Percentiles rank a stretch among this genome's conserved stretches.
Conservation (phyloP, 2,113 vertebrate genomes). For the Ochotona curzoniae region DNA sequence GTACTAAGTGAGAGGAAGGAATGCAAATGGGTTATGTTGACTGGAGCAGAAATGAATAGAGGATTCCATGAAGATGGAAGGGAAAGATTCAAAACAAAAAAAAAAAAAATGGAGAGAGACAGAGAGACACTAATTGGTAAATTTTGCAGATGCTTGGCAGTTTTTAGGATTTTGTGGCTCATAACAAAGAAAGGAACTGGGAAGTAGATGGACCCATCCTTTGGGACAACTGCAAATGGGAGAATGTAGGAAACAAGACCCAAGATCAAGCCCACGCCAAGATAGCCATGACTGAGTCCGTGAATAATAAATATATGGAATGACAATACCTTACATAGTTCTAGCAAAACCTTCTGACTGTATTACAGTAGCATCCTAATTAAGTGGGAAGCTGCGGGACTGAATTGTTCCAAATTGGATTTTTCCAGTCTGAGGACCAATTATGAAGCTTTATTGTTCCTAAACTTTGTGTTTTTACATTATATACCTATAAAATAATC, state of each 20-base stretch:
- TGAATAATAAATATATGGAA: not conserved
- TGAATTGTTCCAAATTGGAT: not conserved
- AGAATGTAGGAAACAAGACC: not conserved
- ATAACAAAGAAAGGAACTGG: not conserved
- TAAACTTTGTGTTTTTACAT: not conserved
- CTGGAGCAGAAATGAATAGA: not conserved
- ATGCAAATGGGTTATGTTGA: not conserved
- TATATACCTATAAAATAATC: not conserved
- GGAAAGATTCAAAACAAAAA: not conserved
- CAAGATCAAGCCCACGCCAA: not conserved
- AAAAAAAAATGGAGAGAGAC: not conserved
- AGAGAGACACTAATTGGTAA: not conserved
- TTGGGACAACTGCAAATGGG: not conserved
- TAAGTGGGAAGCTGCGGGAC: not conserved
- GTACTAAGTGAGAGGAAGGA: not conserved
- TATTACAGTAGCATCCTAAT: not conserved
- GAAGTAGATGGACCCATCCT: not conserved
- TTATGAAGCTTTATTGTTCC: conserved; percentile 26
- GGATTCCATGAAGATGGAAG: not conserved
- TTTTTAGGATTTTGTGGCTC: not conserved
- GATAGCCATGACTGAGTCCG: not conserved
- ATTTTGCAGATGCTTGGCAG: not conserved
- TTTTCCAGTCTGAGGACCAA: conserved; percentile 49
- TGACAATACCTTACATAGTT: not conserved
- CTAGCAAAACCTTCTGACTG: not conserved